Conservation (phyloP, 2,888 invertebrate genomes). For the Pammene fasciana region DNA sequence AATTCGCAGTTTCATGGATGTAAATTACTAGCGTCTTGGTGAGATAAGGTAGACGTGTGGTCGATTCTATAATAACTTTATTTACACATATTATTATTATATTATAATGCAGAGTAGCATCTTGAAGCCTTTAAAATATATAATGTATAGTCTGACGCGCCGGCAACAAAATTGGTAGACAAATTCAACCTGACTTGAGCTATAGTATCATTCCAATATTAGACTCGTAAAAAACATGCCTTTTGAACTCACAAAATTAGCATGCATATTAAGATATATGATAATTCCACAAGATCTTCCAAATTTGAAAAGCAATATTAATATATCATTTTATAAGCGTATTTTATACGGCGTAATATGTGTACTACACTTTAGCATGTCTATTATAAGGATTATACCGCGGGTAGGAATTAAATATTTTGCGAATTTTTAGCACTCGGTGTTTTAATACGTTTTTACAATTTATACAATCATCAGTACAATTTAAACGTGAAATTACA, state of each 20-base stretch:
- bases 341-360: constrained; percentile 48
- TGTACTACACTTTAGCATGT: constrained; percentile 50
- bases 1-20: constrained; percentile 78
- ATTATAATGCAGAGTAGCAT: constrained; percentile 76
- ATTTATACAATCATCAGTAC: constrained; percentile 22
- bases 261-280: background rate
- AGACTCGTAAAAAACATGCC: constrained; percentile 40
- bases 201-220: constrained; percentile 56
- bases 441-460: constrained; percentile 34
- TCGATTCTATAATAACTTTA: constrained; percentile 79
- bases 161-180: constrained; percentile 61
- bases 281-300: constrained; percentile 58
- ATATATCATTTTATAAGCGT: constrained; percentile 65
- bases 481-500: constrained; percentile 6
- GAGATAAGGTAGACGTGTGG: constrained; percentile 68
- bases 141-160: constrained; percentile 60
- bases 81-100: constrained; percentile 77
- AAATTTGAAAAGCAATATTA: constrained; percentile 72
- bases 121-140: constrained; percentile 71
- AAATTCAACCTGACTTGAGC: constrained; percentile 34
- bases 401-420: constrained; percentile 22
- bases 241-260: background rate
- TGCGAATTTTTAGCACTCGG: constrained; percentile 23
- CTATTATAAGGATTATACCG: constrained; percentile 31
- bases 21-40: constrained; percentile 65